Conservation (phyloP, 2,113 vertebrate genomes). For the Pedetes capensis region DNA sequence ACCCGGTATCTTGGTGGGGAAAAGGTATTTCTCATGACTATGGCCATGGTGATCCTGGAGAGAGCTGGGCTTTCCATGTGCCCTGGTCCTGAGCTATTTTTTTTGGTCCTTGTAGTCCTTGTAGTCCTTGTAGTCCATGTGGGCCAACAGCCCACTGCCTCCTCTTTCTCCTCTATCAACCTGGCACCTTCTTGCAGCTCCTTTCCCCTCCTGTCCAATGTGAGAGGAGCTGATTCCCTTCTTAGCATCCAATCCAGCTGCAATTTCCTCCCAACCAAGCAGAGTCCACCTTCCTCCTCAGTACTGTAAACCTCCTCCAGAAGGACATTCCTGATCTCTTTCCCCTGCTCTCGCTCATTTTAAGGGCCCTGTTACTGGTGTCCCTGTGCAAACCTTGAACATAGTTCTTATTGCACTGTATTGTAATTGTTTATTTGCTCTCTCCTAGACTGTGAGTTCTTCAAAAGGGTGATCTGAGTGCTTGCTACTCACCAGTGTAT, state of each 20-base stretch:
- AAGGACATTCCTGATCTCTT: no score
- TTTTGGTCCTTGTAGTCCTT: neutral
- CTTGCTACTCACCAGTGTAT: neutral
- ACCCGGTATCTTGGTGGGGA: neutral
- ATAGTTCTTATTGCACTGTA: rapidly evolving
- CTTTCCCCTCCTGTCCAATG: neutral
- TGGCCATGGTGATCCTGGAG: neutral
- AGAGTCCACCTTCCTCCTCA: neutral
- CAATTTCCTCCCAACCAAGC: neutral
- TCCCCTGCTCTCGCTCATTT: neutral
- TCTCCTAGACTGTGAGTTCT: neutral
- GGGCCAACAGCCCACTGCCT: neutral
- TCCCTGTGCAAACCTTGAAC: neutral
- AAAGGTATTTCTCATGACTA: neutral
- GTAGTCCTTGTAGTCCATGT: neutral
- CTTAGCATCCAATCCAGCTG: neutral
- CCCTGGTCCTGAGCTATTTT: neutral
- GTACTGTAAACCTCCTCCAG: neutral
- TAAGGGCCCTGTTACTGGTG: neutral
- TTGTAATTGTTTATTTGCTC: neutral
- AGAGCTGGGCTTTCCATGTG: neutral
- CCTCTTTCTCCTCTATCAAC: neutral
- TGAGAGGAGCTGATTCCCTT: neutral
- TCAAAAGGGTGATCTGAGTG: neutral
- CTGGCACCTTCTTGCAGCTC: neutral